Percentiles rank a stretch among this genome's conserved stretches.
These are phyloP conservation scores for Alcis repandata DNA, from an alignment of 2,888 invertebrate genomes.

Conservation along the genomic window DNA sequence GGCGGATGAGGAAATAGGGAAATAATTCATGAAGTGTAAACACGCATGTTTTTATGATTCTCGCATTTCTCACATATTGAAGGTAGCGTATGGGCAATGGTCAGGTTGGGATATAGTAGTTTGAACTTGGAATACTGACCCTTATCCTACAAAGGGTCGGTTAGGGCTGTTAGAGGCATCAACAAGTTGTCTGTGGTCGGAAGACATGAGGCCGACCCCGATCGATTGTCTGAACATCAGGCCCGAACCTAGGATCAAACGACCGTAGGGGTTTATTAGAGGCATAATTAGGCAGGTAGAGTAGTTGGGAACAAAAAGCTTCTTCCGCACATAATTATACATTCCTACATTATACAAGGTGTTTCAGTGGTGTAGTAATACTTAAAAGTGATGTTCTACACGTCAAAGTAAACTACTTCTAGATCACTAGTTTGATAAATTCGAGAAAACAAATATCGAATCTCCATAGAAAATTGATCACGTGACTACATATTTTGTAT, in stretches of 20 bases:
- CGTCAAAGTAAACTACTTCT: too few species aligned
- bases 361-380: too few species aligned
- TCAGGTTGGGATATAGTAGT: constrained; percentile 2
- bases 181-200: constrained; percentile 46
- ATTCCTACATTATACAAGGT: too few species aligned
- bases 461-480: too few species aligned
- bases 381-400: too few species aligned
- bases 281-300: not conserved
- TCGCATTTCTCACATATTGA: not conserved
- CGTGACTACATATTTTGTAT: too few species aligned
- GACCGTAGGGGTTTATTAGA: not conserved
- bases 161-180: constrained; percentile 26
- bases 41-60: not conserved
- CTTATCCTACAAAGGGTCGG: constrained; percentile 42
- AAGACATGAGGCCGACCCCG: constrained; percentile 39
- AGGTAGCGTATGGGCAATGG: constrained; percentile 9
- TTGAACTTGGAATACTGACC: constrained; percentile 28
- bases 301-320: too few species aligned
- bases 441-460: too few species aligned
- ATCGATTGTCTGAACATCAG: constrained; percentile 34
- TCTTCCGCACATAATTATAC: too few species aligned
- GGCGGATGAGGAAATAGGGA: not conserved
- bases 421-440: too few species aligned
- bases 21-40: not conserved
- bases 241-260: constrained; percentile 14